phyloP scores from a whole-genome alignment of 2,888 invertebrate species.

The Brenthis hecate region DNA sequence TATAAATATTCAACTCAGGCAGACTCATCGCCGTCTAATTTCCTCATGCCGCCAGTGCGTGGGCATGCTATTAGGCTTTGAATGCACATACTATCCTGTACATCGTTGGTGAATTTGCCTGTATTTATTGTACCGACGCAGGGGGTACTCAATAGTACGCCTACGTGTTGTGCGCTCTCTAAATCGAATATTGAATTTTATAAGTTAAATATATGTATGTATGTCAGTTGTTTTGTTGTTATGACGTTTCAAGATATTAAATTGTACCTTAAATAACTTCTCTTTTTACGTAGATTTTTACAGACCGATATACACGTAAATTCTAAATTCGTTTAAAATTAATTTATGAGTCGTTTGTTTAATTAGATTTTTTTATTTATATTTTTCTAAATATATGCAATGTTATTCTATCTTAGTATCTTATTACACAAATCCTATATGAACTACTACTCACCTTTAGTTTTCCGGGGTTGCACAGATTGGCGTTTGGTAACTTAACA shows the following conservation, averaged over 20 bases:
- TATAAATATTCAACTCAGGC: conserved; percentile 11
- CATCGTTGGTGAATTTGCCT: conserved; percentile 18
- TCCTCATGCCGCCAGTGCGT: conserved; percentile 33
- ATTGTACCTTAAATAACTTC: no score
- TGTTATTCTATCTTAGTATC: no score
- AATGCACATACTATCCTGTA: conserved; percentile 17
- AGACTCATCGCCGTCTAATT: conserved; percentile 23
- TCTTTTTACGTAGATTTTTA: no score
- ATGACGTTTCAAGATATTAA: neutral
- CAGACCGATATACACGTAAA: no score
- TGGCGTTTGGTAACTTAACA: conserved; percentile 15
- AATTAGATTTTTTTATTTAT: no score
- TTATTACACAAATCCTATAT: no score
- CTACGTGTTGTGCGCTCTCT: conserved; percentile 15
- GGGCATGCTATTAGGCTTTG: conserved; percentile 28
- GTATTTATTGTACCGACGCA: conserved; percentile 27
- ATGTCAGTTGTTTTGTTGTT: neutral
- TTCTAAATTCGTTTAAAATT: no score
- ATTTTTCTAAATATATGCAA: no score
- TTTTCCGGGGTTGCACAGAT: conserved; percentile 6
- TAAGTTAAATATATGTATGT: conserved; percentile 15
- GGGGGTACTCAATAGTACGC: conserved; percentile 30
- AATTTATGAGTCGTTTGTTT: no score
- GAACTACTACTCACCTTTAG: conserved; percentile 9
- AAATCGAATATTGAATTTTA: conserved; percentile 20